Percentiles rank a stretch among this genome's conserved stretches.
Conservation (phyloP, 1,140 invertebrate species). For the Thereuonema tuberculata region DNA sequence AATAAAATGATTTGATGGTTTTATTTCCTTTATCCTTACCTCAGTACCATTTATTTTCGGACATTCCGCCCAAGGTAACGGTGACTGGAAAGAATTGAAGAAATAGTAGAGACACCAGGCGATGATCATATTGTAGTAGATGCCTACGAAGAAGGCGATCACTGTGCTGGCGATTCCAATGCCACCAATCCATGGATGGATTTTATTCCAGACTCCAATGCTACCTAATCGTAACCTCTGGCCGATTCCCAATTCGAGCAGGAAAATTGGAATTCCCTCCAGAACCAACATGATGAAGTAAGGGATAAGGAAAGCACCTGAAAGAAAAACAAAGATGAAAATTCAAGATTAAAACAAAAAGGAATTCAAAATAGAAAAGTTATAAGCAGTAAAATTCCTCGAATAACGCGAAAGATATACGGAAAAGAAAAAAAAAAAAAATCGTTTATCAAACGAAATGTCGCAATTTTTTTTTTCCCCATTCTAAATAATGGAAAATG, state of each 20-base stretch:
- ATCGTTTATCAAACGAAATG: too few relatives aligned
- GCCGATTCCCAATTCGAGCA: constrained; percentile 86
- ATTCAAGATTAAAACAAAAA: neutral
- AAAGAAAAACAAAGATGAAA: constrained; percentile 23
- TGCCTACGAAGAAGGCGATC: constrained; percentile 28
- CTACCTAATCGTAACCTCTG: constrained; percentile 42
- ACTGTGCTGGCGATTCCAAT: constrained; percentile 32
- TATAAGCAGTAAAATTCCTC: neutral
- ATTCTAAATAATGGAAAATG: too few relatives aligned
- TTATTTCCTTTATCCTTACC: too few relatives aligned
- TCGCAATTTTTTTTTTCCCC: too few relatives aligned
- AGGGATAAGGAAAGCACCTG: constrained; percentile 94
- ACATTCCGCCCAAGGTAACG: constrained; percentile 2
- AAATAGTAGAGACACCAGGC: constrained; percentile 42
- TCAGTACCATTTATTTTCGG: neutral
- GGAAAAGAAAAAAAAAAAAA: neutral
- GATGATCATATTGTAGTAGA: constrained; percentile 45
- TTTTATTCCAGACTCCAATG: constrained; percentile 28
- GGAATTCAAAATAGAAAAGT: neutral
- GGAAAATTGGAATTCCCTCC: constrained; percentile 83
- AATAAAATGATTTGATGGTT: too few relatives aligned
- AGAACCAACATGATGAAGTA: constrained; percentile 85
- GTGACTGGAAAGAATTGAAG: constrained; percentile 29
- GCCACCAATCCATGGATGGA: constrained; percentile 35
- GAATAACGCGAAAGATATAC: neutral